Conservation (phyloP, 2,888 invertebrate species). For the Drosophila buzzatii region DNA sequence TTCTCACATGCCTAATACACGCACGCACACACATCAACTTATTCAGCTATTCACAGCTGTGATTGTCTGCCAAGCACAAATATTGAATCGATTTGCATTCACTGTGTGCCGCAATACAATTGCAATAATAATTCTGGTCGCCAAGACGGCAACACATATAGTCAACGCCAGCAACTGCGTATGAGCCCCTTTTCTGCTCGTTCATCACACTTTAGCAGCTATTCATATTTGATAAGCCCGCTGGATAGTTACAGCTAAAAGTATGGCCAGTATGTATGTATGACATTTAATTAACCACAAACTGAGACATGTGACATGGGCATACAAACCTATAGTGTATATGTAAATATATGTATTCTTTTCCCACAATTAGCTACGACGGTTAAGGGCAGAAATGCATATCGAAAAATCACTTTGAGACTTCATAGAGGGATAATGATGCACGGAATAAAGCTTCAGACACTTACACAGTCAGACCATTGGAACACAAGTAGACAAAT, state of each 20-base stretch:
- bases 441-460: conserved; percentile 16
- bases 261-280: conserved; percentile 20
- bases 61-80: conserved; percentile 65
- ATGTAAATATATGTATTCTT: not conserved
- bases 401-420: conserved; percentile 65
- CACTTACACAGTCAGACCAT: conserved; percentile 18
- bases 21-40: not conserved
- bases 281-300: conserved; percentile 36
- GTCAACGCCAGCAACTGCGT: conserved; percentile 26
- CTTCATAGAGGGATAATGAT: conserved; percentile 63
- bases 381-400: conserved; percentile 38
- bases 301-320: conserved; percentile 25
- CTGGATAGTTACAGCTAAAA: conserved; percentile 31
- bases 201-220: not conserved
- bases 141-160: conserved; percentile 26
- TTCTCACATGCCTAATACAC: conserved; percentile 44
- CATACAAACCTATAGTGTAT: conserved; percentile 24
- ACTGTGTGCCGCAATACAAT: conserved; percentile 51
- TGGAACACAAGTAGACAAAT: conserved; percentile 15
- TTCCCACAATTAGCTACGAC: conserved; percentile 43
- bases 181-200: not conserved
- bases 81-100: conserved; percentile 58
- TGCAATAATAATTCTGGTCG: conserved; percentile 49
- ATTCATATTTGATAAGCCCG: conserved; percentile 47
- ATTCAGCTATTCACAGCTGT: conserved; percentile 14